Evolutionary conservation across 1,140 invertebrate genomes (phyloP), one percentile per base, ranked within the genome.

Genomic region (Oscheius sp.): DNA sequence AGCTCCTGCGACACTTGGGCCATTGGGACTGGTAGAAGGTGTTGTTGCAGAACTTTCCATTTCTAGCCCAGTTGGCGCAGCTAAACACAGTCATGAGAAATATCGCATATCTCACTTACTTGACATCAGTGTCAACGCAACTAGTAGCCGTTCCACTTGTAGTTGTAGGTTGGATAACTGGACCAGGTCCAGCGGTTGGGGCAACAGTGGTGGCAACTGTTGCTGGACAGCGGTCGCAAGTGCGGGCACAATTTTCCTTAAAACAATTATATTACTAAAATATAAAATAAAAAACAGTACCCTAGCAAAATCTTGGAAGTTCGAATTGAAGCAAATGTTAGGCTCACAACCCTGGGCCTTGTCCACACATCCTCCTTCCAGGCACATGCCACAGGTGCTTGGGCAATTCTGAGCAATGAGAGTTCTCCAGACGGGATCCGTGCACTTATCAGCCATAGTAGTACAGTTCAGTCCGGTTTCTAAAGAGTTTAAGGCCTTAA

Each of bases 341-440:
- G 42, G 32, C 20, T 73, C 70, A 36, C 70, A 73, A 36, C 66
- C 62, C 34, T 45, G 45, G 31, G 62, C 70, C 4, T 61, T 46
- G 31, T 73, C 70, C 23, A 73, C 42, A 23, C 70, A 73, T 64
- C 70, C 70, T 35, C 70, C 70, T 2, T n/a, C 2, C 26, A 63
- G 58, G 66, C 70, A 73, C 45, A 73, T 65, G 29, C 70, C 70
- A 28, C 70, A 73, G 26, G 67, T 31, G 34, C 32, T 38, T 31
- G 70, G 70, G 23, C 70, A 73, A 61, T 73, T 49, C 42, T 34
- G 31, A 32, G 70, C 70, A 26, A 73, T 73, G 70, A 65, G 34
- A 2, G 38, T 64, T 55, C 70, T 65, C 70, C 70, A 73, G 32
- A 32, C 28, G 2, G 32, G 1, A 20, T 31, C 34, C 34, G 64